Conservation (phyloP, 1,140 invertebrate genomes). For the Aphis gossypii region DNA sequence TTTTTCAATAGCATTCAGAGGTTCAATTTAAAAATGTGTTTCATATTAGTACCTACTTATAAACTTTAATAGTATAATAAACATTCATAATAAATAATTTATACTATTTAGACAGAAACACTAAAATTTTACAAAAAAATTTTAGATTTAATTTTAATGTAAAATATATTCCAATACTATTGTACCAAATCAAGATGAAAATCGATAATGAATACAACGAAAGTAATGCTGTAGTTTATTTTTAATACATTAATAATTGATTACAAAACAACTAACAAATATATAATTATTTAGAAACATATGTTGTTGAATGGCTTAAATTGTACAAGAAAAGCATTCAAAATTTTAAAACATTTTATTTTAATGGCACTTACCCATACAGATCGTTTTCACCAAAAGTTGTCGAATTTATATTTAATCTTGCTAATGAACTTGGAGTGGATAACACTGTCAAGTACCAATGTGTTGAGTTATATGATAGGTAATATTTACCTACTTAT, state of each 20-base stretch:
- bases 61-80: not conserved
- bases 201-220: not conserved
- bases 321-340: not conserved
- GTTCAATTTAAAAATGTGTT: no score
- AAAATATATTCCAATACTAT: not conserved
- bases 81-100: not conserved
- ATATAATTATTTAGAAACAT: not conserved
- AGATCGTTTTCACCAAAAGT: slow-evolving; percentile 21
- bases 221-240: not conserved
- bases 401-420: slow-evolving; percentile 14
- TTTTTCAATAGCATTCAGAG: no score
- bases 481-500: not conserved
- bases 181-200: not conserved
- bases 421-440: not conserved
- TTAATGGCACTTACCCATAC: not conserved
- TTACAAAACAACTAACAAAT: not conserved
- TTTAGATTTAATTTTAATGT: not conserved
- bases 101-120: not conserved
- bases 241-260: not conserved
- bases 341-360: not conserved
- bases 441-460: not conserved
- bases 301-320: not conserved
- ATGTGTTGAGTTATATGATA: slow-evolving; percentile 23
- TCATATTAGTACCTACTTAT: not conserved
- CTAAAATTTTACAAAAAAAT: not conserved